Percentiles rank a stretch among this genome's conserved stretches.
Evolutionary conservation across 2,888 invertebrate genomes (phyloP).

Genomic region (Cantharis lateralis): DNA sequence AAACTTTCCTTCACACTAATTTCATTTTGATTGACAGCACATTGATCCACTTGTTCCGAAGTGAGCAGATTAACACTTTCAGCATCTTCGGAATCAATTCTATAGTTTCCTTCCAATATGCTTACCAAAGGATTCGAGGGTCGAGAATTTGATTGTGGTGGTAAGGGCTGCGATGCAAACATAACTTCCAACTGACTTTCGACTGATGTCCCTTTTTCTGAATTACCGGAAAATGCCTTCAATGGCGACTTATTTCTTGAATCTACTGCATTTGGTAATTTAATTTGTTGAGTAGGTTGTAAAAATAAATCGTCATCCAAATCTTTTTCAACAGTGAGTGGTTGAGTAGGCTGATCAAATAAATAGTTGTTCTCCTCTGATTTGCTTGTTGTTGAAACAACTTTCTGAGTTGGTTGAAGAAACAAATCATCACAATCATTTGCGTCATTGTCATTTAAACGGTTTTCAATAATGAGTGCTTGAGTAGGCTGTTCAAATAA

Average conservation of each 20-base stretch:
- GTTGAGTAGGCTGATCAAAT: background rate
- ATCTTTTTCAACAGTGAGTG: background rate
- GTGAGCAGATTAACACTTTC: background rate
- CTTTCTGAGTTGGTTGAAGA: background rate
- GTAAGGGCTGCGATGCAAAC: constrained; percentile 38
- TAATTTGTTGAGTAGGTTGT: constrained; percentile 21
- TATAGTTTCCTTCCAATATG: constrained; percentile 18
- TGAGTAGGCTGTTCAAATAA: background rate
- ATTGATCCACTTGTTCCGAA: background rate
- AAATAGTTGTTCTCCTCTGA: background rate
- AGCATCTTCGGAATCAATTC: background rate
- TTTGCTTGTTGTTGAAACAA: background rate
- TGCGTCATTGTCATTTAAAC: background rate
- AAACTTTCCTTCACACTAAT: background rate
- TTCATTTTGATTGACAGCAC: too few relatives aligned
- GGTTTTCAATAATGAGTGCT: background rate
- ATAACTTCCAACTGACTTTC: constrained; percentile 43
- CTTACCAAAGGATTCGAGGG: constrained; percentile 36
- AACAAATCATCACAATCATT: background rate
- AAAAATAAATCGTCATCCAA: constrained; percentile 21
- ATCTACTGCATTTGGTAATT: background rate
- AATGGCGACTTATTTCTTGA: background rate
- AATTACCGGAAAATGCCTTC: background rate
- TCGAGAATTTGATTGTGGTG: constrained; percentile 18
- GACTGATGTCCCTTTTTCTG: constrained; percentile 7